Percentiles rank a stretch among this genome's conserved stretches.
phyloP scores from a whole-genome alignment of 2,113 vertebrate species.

The Oreocharis arfaki region DNA sequence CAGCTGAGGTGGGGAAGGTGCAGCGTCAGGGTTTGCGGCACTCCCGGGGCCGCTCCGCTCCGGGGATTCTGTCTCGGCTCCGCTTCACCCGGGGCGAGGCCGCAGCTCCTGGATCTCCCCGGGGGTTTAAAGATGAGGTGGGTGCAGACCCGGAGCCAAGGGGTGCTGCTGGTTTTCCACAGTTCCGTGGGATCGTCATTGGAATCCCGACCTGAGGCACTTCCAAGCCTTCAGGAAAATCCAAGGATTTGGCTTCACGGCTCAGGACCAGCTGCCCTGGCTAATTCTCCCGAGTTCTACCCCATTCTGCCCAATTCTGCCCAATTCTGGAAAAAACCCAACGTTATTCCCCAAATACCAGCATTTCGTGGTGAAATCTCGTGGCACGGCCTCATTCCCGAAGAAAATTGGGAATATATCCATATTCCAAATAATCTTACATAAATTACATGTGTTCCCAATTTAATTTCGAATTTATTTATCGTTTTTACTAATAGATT shows the following conservation, averaged over 20 bases:
- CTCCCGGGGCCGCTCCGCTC: fast-evolving
- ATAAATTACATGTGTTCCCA: fast-evolving
- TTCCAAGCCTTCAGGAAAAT: fast-evolving
- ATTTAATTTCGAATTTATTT: not conserved
- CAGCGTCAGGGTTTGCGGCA: not conserved
- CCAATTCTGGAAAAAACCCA: too few relatives aligned
- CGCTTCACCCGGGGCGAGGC: fast-evolving
- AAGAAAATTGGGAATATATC: not conserved
- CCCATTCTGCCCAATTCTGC: too few relatives aligned
- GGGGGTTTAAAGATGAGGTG: not conserved
- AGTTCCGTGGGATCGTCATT: fast-evolving
- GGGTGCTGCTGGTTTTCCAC: not conserved
- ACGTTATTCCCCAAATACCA: fast-evolving
- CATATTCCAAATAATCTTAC: not conserved
- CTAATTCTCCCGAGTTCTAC: too few relatives aligned
- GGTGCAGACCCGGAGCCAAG: fast-evolving
- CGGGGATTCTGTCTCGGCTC: fast-evolving
- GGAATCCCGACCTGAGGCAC: fast-evolving
- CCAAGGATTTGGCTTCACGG: fast-evolving
- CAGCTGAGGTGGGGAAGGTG: constrained; percentile 35
- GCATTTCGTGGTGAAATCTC: not conserved
- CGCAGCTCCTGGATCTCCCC: fast-evolving
- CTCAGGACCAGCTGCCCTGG: not conserved
- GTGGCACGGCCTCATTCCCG: not conserved
- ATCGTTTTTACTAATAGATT: not conserved